Percentiles rank a stretch among this genome's conserved stretches.
Conservation (phyloP, 1,140 invertebrate species). For the Diachasma alloeum region DNA sequence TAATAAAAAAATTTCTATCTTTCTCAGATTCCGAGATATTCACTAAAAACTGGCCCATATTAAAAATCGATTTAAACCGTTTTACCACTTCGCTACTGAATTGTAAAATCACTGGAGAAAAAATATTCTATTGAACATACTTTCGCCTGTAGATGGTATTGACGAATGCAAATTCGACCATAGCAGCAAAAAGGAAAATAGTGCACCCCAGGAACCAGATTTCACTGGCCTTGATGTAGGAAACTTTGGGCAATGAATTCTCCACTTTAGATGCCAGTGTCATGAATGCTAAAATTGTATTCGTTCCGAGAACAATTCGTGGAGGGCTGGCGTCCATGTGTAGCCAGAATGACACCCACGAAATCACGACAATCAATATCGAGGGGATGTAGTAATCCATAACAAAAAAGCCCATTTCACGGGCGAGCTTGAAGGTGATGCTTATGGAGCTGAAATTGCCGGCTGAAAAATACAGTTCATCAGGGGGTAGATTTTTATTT, state of each 20-base stretch:
- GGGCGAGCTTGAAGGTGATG: constrained; percentile 78
- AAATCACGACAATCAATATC: constrained; percentile 86
- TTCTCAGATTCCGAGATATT: too few relatives aligned
- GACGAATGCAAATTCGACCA: constrained; percentile 90
- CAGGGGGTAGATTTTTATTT: background rate
- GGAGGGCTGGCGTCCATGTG: constrained; percentile 87
- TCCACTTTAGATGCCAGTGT: constrained; percentile 83
- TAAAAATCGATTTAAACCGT: too few relatives aligned
- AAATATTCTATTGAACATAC: too few relatives aligned
- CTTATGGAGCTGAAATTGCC: constrained; percentile 84
- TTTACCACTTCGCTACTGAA: too few relatives aligned
- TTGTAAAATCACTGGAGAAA: too few relatives aligned
- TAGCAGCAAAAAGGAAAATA: constrained; percentile 83
- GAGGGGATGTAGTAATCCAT: constrained; percentile 92
- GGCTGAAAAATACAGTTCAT: constrained; percentile 66
- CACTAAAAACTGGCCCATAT: too few relatives aligned
- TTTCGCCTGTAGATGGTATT: constrained; percentile 87
- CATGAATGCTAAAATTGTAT: constrained; percentile 87
- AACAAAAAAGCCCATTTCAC: constrained; percentile 87
- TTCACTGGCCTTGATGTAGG: constrained; percentile 90
- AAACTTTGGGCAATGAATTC: constrained; percentile 86
- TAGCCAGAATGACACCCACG: constrained; percentile 92
- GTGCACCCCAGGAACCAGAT: constrained; percentile 89
- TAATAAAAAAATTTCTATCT: too few relatives aligned
- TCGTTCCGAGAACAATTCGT: constrained; percentile 82